Evolutionary conservation across 2,113 vertebrate genomes (phyloP), one percentile per base, ranked within the genome.

Genomic region (Psephotus haematonotus): DNA sequence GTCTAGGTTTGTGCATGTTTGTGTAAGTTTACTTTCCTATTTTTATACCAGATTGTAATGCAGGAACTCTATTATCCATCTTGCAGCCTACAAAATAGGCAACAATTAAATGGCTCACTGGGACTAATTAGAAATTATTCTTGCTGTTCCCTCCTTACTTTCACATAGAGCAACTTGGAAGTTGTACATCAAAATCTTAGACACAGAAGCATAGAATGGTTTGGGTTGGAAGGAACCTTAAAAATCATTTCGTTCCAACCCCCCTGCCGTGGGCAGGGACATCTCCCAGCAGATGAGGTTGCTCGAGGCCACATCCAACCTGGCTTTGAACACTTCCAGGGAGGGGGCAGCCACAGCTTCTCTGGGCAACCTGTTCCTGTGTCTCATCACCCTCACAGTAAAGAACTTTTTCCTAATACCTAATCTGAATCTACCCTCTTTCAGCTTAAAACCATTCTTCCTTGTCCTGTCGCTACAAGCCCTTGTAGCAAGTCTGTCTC

Each of bases 91-190:
- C 78, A 91, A 96, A 95, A 91, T 90, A 95, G 95, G 92, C 75
- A 93, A 88, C 82, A 90, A 95, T 95, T 88, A 96, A 91, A 86
- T n/a, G 89, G 85, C 94, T 96, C 62, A 0, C 77, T 93, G 96
- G 88, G 96, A 95, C 89, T 93, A 97, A 96, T 97, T 97, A 97
- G 94, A 96, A 93, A 57, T 44, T 1, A 60, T 80, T 79, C 90
- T 93, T 93, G 68, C 60, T 96, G 19, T 88, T 94, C 71, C 23
- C 60, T 91, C 41, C 53, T 74, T 87, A 65, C 50, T 90, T 97
- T 79, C 60, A 64, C 74, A 44, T 20, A 63, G 33, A 53, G n/a
- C 63, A 82, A 71, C 68, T 76, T 90, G 50, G 85, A 92, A 95
- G 29, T 20, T 84, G 65, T 65, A 52, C 72, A 79, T 64, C 59